phyloP scores from a whole-genome alignment of 1,140 invertebrate genomes.

The Drosophila burlai region DNA sequence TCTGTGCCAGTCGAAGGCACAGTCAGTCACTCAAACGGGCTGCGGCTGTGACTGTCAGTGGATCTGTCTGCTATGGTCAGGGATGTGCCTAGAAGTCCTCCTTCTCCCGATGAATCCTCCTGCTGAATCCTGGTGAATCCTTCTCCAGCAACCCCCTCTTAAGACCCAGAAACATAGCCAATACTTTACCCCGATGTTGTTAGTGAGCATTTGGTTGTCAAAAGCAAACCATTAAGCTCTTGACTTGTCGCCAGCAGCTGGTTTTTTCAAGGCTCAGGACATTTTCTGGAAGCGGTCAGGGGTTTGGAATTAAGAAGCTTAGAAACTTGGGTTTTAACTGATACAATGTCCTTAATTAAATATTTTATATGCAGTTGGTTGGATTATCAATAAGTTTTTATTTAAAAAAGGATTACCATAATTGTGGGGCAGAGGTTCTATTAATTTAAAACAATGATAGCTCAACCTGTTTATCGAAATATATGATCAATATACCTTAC shows the following conservation, averaged over 20 bases:
- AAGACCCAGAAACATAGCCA: background rate
- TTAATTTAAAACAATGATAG: no score
- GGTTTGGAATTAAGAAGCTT: background rate
- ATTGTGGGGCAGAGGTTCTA: background rate
- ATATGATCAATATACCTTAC: no score
- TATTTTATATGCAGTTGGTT: no score
- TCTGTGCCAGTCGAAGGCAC: constrained; percentile 74
- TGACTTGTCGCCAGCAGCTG: constrained; percentile 53
- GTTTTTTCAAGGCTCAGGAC: constrained; percentile 12
- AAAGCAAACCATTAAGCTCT: constrained; percentile 67
- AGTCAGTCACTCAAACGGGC: constrained; percentile 74
- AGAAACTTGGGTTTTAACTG: background rate
- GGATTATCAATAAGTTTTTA: background rate
- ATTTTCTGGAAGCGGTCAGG: background rate
- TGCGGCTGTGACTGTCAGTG: constrained; percentile 62
- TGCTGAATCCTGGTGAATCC: background rate
- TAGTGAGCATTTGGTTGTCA: constrained; percentile 51
- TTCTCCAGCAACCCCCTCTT: background rate
- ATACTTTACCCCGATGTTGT: constrained; percentile 13
- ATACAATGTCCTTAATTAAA: background rate
- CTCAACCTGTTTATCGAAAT: background rate
- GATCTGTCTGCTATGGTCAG: constrained; percentile 45
- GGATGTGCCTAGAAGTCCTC: background rate
- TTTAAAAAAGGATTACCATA: background rate
- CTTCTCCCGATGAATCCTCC: background rate